phyloP scores from a whole-genome alignment of 2,113 vertebrate species.

The Pongo pygmaeus region DNA sequence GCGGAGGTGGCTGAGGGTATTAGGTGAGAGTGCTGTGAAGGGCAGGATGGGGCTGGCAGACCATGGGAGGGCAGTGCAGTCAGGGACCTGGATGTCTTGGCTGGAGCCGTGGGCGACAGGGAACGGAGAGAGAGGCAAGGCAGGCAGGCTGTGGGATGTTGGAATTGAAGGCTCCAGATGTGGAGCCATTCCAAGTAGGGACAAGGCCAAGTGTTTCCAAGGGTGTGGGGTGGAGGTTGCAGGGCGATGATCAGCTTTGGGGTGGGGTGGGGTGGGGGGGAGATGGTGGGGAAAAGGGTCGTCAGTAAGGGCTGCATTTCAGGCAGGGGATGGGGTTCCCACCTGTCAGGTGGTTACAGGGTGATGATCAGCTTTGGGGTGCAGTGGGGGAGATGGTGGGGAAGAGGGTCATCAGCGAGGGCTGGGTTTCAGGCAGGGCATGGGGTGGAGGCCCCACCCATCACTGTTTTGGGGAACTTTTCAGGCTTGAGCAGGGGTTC shows the following conservation, averaged over 20 bases:
- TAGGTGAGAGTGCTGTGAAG: background rate
- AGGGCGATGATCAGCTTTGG: background rate
- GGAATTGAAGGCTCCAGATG: background rate
- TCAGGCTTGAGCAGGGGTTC: background rate
- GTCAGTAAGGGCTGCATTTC: background rate
- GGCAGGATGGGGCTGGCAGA: background rate
- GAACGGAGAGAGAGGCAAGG: background rate
- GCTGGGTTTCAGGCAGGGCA: background rate
- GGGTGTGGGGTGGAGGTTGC: background rate
- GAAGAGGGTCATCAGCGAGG: background rate
- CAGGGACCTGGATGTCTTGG: background rate
- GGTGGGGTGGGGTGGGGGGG: background rate
- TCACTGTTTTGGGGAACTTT: background rate
- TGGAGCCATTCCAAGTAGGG: background rate
- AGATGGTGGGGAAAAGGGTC: too few relatives aligned
- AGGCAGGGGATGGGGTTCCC: background rate
- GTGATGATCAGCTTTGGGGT: background rate
- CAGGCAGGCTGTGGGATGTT: background rate
- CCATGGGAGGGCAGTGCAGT: background rate
- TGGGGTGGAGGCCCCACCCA: background rate
- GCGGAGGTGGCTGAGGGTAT: background rate
- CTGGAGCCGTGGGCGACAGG: background rate
- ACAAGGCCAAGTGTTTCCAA: background rate
- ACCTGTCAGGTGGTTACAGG: background rate
- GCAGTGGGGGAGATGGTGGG: background rate